phyloP scores from a whole-genome alignment of 2,888 invertebrate genomes.

The Amblyjoppa fuscipennis region DNA sequence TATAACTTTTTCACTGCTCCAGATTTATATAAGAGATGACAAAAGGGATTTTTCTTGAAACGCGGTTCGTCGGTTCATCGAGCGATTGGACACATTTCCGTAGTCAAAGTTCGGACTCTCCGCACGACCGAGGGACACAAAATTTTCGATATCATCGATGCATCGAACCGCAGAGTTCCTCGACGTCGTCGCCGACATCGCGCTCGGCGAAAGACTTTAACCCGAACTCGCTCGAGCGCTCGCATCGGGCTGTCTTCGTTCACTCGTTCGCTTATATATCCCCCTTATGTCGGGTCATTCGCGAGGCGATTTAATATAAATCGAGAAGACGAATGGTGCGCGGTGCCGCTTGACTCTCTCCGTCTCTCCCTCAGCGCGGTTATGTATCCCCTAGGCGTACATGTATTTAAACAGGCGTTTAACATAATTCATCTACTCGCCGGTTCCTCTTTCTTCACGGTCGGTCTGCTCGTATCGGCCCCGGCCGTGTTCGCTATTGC shows the following conservation, averaged over 20 bases:
- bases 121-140: neutral
- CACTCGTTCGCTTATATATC: constrained; percentile 14
- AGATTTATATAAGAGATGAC: too few relatives aligned
- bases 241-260: constrained; percentile 32
- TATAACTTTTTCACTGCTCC: too few relatives aligned
- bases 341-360: constrained; percentile 79
- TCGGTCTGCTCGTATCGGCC: constrained; percentile 32
- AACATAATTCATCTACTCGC: constrained; percentile 83
- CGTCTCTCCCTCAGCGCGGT: constrained; percentile 60
- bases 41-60: neutral
- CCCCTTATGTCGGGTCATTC: constrained; percentile 77
- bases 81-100: neutral
- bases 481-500: constrained; percentile 37
- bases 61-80: neutral
- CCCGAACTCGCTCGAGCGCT: constrained; percentile 38
- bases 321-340: constrained; percentile 83
- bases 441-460: constrained; percentile 55
- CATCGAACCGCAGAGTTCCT: neutral
- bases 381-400: constrained; percentile 82
- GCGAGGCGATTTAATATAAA: constrained; percentile 83
- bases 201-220: constrained; percentile 45
- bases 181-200: constrained; percentile 2
- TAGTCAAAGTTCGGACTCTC: neutral
- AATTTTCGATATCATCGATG: neutral
- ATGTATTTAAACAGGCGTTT: constrained; percentile 84